Conservation (phyloP, 2,113 vertebrate genomes). For the Physeter macrocephalus region DNA sequence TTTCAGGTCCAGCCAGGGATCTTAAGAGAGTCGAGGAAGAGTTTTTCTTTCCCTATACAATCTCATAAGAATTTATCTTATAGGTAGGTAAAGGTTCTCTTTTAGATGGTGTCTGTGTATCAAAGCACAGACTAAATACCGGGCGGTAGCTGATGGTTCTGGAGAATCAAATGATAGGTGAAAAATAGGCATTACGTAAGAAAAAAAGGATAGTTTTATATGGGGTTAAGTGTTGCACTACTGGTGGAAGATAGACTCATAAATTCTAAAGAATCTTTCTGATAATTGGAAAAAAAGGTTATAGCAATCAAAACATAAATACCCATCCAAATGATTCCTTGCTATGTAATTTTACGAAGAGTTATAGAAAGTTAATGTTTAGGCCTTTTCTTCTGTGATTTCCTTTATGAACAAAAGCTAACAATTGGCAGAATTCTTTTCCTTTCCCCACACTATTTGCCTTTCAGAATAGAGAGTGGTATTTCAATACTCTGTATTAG, state of each 20-base stretch:
- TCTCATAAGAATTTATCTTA: constrained; percentile 4
- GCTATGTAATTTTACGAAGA: not conserved
- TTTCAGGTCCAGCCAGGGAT: not conserved
- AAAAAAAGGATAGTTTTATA: not conserved
- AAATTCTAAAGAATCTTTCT: not conserved
- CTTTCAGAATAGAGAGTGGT: not conserved
- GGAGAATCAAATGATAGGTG: not conserved
- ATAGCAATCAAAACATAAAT: not conserved
- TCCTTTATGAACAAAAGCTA: constrained; percentile 10
- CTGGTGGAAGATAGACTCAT: not conserved
- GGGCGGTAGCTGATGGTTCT: not conserved
- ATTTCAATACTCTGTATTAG: not conserved
- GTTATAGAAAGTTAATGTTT: not conserved
- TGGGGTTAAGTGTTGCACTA: not conserved
- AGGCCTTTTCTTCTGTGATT: not conserved
- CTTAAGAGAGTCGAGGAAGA: not conserved
- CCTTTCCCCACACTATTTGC: not conserved
- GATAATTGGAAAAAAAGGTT: not conserved
- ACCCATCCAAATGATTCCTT: not conserved
- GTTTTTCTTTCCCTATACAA: not conserved
- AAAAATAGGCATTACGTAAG: not conserved
- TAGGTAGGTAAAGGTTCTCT: not conserved
- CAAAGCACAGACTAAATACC: not conserved
- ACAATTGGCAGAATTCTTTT: not conserved
- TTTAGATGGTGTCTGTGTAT: not conserved